phyloP scores from a whole-genome alignment of 2,113 vertebrate genomes.

The Galemys pyrenaicus region DNA sequence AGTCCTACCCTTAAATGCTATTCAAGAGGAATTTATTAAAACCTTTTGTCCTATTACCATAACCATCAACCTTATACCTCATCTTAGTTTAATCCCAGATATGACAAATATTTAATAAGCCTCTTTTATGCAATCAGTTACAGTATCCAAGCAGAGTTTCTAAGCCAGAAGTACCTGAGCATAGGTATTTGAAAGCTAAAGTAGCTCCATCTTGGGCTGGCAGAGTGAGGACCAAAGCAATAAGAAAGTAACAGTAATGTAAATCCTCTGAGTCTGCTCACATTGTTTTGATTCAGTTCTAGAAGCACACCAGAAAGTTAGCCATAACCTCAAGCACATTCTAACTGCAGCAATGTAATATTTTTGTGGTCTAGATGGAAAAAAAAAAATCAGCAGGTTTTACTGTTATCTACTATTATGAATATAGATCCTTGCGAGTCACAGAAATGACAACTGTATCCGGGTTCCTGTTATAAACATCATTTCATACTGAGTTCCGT shows the following conservation, averaged over 20 bases:
- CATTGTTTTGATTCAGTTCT: slow-evolving; percentile 5
- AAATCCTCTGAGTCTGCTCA: neutral
- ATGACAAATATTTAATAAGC: neutral
- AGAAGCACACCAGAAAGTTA: slow-evolving; percentile 29
- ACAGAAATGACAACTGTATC: neutral
- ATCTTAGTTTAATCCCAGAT: neutral
- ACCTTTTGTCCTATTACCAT: neutral
- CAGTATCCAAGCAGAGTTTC: too few species aligned
- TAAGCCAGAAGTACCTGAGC: neutral
- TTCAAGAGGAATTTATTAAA: neutral
- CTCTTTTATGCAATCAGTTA: neutral
- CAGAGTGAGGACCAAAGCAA: neutral
- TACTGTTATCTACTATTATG: neutral
- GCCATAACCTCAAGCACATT: neutral
- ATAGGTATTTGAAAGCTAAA: neutral
- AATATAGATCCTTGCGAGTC: neutral
- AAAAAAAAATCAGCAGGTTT: slow-evolving; percentile 3
- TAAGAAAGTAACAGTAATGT: neutral
- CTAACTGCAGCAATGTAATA: slow-evolving; percentile 35
- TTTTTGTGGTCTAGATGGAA: slow-evolving; percentile 35
- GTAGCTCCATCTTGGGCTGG: neutral
- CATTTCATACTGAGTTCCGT: neutral
- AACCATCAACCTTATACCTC: neutral
- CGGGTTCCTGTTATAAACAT: neutral
- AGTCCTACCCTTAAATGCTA: neutral